Base-by-base conservation (phyloP, 1,140 invertebrate species). In the Pseudomyrmex pallidus region DNA sequence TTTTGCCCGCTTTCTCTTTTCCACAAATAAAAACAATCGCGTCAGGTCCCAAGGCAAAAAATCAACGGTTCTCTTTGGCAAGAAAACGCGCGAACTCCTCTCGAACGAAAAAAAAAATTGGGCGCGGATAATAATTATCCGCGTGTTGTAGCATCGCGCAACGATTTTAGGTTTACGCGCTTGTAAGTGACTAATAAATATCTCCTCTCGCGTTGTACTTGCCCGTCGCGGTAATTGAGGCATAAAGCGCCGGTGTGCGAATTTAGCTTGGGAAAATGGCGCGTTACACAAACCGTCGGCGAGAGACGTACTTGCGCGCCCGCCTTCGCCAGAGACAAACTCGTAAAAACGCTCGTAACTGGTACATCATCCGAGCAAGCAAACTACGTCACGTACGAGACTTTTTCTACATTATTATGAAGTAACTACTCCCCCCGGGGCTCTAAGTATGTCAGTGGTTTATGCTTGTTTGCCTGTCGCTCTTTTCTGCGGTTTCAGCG, bases 351-450 rank as follows among this genome's bases (percentile, higher is more conserved):
- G 13, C 10, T 15, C 46, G 52, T 61, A 35, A 54, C 52, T 48
- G 62, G 59, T 80, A 50, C 66, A 48, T 68, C 67, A 62, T 56
- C 62, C 54, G 54, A 59, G 44, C 13, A n/a, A 10, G 17, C 56
- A 74, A 74, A 68, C 56, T 50, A 25, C 67, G 62, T 85, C 82
- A 44, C 35, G 63, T 10, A 35, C 3, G 10, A n/a, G 61, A 35
- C 54, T 78, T 15, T 85, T 87, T 85, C 46, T 85, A 74, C 35
- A 63, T 82, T 85, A 85, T 82, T 76, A 73, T 56, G 61, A 77
- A 15, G 61, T 56, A 74, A 62, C 61, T 63, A 52, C 44, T 63
- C 63, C 61, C 35, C 25, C n/a, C n/a, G n/a, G 50, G 85, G 78
- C 35, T 35, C 63, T 77, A 87, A 88, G 54, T 85, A 66, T 82